Evolutionary conservation across 2,113 vertebrate species (phyloP).

Genomic region (Anthoscopus minutus): DNA sequence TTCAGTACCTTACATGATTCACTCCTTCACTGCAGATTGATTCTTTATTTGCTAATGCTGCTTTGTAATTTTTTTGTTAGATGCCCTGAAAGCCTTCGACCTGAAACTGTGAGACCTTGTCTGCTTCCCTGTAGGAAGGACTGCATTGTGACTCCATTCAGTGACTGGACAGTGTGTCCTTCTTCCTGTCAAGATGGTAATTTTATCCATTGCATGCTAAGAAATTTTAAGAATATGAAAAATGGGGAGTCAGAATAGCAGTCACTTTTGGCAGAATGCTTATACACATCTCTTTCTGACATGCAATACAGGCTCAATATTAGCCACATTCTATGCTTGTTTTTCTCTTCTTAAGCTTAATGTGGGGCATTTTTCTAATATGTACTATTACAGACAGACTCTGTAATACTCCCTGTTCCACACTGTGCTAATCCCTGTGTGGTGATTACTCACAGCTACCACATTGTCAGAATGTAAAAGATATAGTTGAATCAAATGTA

Average conservation of each 20-base stretch:
- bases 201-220: background rate
- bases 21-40: background rate
- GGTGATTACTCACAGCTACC: constrained; percentile 7
- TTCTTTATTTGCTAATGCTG: background rate
- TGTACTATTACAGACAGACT: background rate
- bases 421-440: background rate
- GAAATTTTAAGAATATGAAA: background rate
- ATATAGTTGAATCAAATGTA: background rate
- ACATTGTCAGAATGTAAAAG: background rate
- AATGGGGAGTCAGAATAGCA: background rate
- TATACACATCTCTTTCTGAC: background rate
- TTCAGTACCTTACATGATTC: background rate
- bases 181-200: constrained; percentile 86
- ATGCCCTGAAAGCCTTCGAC: constrained; percentile 91
- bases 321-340: background rate
- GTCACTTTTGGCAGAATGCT: background rate
- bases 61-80: constrained; percentile 51
- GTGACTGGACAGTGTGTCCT: constrained; percentile 88
- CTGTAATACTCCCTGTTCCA: background rate
- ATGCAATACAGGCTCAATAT: background rate
- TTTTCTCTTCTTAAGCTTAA: background rate
- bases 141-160: constrained; percentile 88
- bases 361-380: background rate
- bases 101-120: constrained; percentile 86
- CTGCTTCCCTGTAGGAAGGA: constrained; percentile 91